Conservation (phyloP, 2,797 vertebrate genomes). For the Pseudocheirus occidentalis region DNA sequence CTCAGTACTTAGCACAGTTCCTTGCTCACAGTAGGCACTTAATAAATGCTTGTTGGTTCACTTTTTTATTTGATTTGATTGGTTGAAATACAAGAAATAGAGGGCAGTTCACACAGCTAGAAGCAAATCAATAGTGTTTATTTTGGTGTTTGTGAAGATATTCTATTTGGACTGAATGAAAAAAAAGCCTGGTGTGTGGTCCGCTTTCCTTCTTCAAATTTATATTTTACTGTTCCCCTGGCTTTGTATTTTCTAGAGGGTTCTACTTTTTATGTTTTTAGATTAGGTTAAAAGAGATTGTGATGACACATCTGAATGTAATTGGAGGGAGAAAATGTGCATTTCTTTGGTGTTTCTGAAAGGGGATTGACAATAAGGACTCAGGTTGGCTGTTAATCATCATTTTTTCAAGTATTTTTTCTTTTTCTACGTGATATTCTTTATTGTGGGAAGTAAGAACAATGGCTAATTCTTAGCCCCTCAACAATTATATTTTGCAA, state of each 20-base stretch:
- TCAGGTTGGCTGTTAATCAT: background rate
- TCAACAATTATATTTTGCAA: background rate
- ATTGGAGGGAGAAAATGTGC: background rate
- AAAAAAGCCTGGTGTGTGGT: background rate
- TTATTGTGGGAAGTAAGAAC: background rate
- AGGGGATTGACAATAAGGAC: background rate
- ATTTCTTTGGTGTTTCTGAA: background rate
- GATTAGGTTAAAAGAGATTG: background rate
- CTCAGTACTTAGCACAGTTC: background rate
- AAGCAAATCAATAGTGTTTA: background rate
- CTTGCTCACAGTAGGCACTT: background rate
- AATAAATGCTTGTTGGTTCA: background rate
- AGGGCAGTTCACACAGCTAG: background rate
- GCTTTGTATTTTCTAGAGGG: background rate
- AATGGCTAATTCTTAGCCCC: background rate
- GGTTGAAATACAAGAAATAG: background rate
- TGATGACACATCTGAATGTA: background rate
- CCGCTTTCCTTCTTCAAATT: background rate
- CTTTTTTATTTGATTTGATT: background rate
- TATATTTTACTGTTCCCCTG: background rate
- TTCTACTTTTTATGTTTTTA: background rate
- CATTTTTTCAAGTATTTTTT: background rate
- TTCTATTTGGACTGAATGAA: background rate
- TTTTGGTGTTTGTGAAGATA: background rate
- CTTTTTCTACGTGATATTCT: background rate